phyloP scores from a whole-genome alignment of 2,797 vertebrate genomes.

The Macrochelys suwanniensis region DNA sequence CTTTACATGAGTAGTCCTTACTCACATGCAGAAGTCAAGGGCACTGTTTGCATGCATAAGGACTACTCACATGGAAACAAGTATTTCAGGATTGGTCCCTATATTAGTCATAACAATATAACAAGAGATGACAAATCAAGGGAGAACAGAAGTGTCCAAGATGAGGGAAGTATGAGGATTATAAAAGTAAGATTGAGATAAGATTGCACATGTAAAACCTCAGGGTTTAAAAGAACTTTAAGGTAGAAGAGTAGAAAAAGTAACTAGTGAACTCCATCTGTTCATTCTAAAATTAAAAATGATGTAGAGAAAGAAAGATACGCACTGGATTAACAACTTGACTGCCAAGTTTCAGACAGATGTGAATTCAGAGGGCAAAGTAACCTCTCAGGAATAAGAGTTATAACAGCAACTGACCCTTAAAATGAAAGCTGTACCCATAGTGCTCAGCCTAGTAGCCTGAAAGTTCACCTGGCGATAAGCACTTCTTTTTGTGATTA shows the following conservation, averaged over 20 bases:
- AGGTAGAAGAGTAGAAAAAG: not conserved
- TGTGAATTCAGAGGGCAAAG: not conserved
- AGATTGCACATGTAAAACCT: not conserved
- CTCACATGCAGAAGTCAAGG: not conserved
- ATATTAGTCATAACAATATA: not conserved
- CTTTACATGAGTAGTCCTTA: not conserved
- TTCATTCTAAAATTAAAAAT: not conserved
- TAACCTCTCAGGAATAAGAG: not conserved
- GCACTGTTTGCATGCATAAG: not conserved
- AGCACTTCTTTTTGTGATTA: not conserved
- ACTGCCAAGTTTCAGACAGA: not conserved
- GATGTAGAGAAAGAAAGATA: not conserved
- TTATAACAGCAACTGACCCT: constrained; percentile 2
- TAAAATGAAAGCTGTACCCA: not conserved
- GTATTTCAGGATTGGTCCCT: not conserved
- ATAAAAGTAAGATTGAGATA: not conserved
- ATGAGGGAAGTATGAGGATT: not conserved
- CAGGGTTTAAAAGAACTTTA: not conserved
- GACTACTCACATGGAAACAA: not conserved
- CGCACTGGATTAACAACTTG: not conserved
- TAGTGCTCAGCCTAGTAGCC: not conserved
- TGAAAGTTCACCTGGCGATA: not conserved
- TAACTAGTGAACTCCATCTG: not conserved
- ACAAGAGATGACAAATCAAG: not conserved
- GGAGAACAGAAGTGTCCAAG: accelerated